Percentiles rank a stretch among this genome's conserved stretches.
These are phyloP conservation scores for Oryzias javanicus DNA, from an alignment of 2,113 vertebrate species.

Conservation along the genomic window DNA sequence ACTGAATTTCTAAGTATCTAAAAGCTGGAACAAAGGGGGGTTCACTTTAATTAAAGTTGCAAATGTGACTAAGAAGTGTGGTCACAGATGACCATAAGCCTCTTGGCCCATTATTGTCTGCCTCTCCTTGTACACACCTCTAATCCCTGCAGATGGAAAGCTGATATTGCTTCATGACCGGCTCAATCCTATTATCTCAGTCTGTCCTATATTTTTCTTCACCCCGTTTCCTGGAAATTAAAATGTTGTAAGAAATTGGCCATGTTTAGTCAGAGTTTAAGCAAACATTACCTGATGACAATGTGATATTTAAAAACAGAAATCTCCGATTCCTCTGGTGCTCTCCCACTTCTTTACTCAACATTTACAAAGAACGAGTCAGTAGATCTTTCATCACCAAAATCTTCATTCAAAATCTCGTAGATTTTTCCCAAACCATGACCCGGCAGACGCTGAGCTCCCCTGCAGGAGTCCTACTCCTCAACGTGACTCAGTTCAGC, in stretches of 20 bases:
- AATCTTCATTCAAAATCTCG: constrained; percentile 8
- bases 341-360: constrained; percentile 24
- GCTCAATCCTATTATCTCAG: constrained; percentile 70
- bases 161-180: constrained; percentile 64
- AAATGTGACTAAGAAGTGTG: constrained; percentile 23
- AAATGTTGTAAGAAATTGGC: neutral
- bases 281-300: constrained; percentile 1
- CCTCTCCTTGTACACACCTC: constrained; percentile 52
- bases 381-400: constrained; percentile 13
- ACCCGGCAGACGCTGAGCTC: constrained; percentile 26
- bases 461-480: constrained; percentile 27
- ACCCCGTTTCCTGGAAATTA: constrained; percentile 26
- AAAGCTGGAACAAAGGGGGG: constrained; percentile 6
- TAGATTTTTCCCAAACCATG: constrained; percentile 32
- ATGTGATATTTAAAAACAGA: neutral
- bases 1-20: neutral
- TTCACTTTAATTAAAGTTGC: constrained; percentile 27
- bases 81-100: constrained; percentile 54
- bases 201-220: constrained; percentile 65
- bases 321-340: constrained; percentile 14
- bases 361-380: constrained; percentile 32
- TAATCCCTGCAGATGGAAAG: constrained; percentile 74
- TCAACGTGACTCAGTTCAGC: constrained; percentile 46
- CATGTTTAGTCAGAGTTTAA: neutral
- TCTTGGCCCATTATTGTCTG: constrained; percentile 66